These are phyloP conservation scores for Caenorhabditis angaria DNA, from an alignment of 2,888 invertebrate genomes.

Conservation along the genomic window DNA sequence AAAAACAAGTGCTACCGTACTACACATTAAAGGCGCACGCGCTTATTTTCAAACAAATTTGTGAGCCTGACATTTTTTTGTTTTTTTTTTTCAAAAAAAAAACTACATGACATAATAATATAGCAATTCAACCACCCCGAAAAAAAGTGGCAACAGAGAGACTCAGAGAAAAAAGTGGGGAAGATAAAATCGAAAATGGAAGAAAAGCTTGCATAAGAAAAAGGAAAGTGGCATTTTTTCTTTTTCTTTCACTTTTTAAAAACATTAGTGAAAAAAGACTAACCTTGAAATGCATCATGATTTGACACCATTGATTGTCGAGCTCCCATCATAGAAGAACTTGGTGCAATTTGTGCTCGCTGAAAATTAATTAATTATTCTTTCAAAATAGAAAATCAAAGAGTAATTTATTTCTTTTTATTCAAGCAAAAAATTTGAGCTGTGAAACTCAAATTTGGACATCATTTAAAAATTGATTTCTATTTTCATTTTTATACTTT, in stretches of 20 bases:
- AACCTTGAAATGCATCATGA: constrained; percentile 44
- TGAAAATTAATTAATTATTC: not conserved
- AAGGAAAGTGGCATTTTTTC: constrained; percentile 2
- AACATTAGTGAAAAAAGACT: not conserved
- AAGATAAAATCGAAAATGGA: constrained; percentile 4
- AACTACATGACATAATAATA: not conserved
- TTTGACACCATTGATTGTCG: constrained; percentile 46
- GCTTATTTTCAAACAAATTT: not conserved
- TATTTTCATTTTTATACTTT: not conserved
- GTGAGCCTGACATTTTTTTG: not conserved
- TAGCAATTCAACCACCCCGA: not conserved
- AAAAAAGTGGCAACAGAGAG: not conserved
- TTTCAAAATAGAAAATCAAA: not conserved
- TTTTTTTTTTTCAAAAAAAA: not conserved
- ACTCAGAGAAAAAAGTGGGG: not conserved
- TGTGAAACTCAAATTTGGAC: too few species aligned
- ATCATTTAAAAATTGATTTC: not conserved
- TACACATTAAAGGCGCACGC: not conserved
- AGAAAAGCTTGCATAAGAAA: constrained; percentile 4
- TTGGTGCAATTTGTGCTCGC: not conserved
- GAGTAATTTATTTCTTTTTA: too few species aligned
- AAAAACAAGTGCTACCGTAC: not conserved
- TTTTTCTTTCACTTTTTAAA: not conserved
- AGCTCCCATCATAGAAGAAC: constrained; percentile 49
- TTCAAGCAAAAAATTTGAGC: too few species aligned